These are phyloP conservation scores for Piliocolobus tephrosceles DNA, from an alignment of 2,113 vertebrate genomes.

Conservation along the genomic window DNA sequence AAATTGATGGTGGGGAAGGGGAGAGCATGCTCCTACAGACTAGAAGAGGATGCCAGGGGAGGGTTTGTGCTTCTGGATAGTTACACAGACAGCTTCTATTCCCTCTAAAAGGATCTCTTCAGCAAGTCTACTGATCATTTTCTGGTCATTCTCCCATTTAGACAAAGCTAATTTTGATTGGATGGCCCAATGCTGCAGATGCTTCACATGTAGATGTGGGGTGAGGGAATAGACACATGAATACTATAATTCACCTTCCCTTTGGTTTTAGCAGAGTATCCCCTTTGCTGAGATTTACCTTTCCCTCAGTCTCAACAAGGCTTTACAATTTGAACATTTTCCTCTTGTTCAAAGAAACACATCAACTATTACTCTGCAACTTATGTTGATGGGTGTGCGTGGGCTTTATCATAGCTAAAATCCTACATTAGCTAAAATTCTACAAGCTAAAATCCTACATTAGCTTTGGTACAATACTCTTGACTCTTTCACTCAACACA, in stretches of 20 bases:
- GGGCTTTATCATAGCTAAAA: not conserved
- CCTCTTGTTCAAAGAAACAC: not conserved
- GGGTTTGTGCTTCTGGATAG: not conserved
- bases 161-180: not conserved
- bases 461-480: not conserved
- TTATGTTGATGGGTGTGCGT: not conserved
- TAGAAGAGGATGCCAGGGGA: not conserved
- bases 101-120: not conserved
- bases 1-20: not conserved
- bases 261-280: not conserved
- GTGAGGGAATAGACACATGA: not conserved
- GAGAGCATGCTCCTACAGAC: fast-evolving
- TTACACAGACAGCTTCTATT: not conserved
- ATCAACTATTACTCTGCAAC: not conserved
- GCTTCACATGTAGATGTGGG: not conserved
- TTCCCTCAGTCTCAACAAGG: not conserved
- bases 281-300: not conserved
- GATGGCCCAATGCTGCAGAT: not conserved
- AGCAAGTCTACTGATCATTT: not conserved
- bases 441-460: not conserved
- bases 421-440: not conserved
- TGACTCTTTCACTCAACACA: not conserved
- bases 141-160: not conserved
- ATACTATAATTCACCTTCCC: too few relatives aligned
- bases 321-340: not conserved